Evolutionary conservation across 2,113 vertebrate species (phyloP).

Genomic region (Dermatemys mawii): DNA sequence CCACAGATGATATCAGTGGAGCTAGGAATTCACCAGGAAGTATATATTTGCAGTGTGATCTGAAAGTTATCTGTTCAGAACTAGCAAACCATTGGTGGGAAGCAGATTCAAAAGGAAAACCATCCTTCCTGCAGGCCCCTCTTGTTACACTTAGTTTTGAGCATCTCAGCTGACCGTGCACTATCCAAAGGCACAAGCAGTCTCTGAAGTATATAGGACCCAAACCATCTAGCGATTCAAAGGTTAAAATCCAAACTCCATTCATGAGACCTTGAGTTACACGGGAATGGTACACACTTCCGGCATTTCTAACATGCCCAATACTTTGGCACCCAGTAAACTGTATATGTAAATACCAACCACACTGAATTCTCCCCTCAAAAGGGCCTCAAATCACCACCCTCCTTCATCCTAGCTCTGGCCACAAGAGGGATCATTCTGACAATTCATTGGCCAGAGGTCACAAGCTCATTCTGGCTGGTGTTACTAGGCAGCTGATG

Average conservation of each 20-base stretch:
- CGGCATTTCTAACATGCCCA: background rate
- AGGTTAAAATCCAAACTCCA: background rate
- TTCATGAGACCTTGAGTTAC: background rate
- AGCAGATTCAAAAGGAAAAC: background rate
- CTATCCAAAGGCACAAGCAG: background rate
- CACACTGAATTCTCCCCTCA: background rate
- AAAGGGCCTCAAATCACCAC: background rate
- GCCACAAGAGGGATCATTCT: background rate
- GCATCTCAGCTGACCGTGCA: background rate
- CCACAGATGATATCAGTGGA: background rate
- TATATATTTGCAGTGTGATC: background rate
- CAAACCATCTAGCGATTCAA: background rate
- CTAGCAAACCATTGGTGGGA: background rate
- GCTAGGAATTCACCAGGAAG: background rate
- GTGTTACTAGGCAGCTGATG: background rate
- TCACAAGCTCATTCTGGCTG: rapidly evolving
- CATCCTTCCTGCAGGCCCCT: background rate
- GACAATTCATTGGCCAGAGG: background rate
- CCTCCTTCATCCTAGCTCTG: background rate
- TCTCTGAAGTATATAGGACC: background rate
- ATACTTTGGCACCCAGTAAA: background rate
- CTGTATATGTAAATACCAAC: background rate
- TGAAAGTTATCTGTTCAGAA: background rate
- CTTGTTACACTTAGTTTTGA: background rate
- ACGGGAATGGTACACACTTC: background rate